Base-by-base conservation (phyloP, 2,888 invertebrate genomes). In the Isotomurus palustris region DNA sequence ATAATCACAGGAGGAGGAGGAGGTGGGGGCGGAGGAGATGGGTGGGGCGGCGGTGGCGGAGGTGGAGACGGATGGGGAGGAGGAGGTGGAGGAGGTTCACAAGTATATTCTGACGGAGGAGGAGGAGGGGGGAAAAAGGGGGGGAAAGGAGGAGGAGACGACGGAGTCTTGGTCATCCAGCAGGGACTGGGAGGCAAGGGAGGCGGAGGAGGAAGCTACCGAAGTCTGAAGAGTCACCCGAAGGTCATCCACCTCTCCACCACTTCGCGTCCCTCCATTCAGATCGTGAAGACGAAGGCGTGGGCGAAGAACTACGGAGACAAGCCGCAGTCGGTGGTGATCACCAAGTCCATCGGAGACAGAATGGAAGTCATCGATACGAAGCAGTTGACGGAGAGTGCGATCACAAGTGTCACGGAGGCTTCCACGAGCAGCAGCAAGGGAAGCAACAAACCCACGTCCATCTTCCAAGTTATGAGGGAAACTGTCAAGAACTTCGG, bases 181-280 rank as follows among this genome's bases (percentile, higher is more conserved):
- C 19, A 29, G 14, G 32, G 48, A 17, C n/a, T 21, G 12, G 28
- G 28, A 22, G 41, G 27, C 14, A 17, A 14, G 22, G 24, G 41
- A 17, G 38, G 57, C 27, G 52, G 57, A 5, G 32, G 17, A 25
- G 36, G 29, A 24, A 47, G 47, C 22, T 47, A 47, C 47, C 25
- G 47, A 22, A 47, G 5, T 6, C 27, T 47, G 4, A 17, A 28
- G 6, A 40, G 19, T 27, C 8, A 32, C 8, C 8, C 27, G n/a
- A 29, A 47, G 24, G 17, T 47, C 6, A 17, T 28, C 25, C 12
- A 32, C 12, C 28, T 47, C 17, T 6, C 47, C 8, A 28, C 47
- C 6, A 47, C 28, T 17, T 28, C 19, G 28, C 3, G 28, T 3
- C 47, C 47, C 14, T 4, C 47, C 28, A 27, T 17, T 29, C 27